Evolutionary conservation across 35 echinoderm and acorn worm species (phyloP).

Genomic region (Patiria miniata): DNA sequence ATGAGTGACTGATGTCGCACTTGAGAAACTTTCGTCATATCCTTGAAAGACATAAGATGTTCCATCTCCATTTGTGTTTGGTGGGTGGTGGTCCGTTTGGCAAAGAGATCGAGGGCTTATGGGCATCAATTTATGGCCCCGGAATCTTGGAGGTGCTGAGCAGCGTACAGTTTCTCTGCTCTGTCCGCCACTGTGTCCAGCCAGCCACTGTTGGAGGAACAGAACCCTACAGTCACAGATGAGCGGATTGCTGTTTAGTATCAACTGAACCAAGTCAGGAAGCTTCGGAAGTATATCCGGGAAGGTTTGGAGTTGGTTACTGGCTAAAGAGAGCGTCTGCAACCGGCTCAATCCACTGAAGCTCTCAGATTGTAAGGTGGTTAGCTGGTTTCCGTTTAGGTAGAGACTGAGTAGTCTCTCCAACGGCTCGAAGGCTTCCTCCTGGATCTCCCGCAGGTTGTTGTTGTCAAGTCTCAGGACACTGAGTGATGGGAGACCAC

Average conservation of each 20-base stretch:
- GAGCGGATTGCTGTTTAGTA: slow-evolving; percentile 14
- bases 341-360: neutral
- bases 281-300: neutral
- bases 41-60: too few species aligned
- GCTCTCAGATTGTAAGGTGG: neutral
- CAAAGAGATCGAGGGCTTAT: neutral
- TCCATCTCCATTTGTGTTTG: neutral
- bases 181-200: neutral
- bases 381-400: neutral
- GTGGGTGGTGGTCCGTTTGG: neutral
- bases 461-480: slow-evolving; percentile 5
- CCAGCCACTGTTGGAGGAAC: neutral
- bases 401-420: neutral
- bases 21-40: too few species aligned
- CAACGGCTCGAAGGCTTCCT: neutral
- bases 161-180: neutral
- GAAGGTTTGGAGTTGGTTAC: neutral
- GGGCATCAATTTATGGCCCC: neutral
- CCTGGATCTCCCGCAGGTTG: neutral
- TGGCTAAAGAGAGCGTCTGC: neutral
- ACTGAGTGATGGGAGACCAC: neutral
- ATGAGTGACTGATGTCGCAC: too few species aligned
- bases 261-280: neutral
- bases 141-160: slow-evolving; percentile 4
- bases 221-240: slow-evolving; percentile 16